Conservation (phyloP, 2,888 invertebrate genomes). For the Acleris cristana region DNA sequence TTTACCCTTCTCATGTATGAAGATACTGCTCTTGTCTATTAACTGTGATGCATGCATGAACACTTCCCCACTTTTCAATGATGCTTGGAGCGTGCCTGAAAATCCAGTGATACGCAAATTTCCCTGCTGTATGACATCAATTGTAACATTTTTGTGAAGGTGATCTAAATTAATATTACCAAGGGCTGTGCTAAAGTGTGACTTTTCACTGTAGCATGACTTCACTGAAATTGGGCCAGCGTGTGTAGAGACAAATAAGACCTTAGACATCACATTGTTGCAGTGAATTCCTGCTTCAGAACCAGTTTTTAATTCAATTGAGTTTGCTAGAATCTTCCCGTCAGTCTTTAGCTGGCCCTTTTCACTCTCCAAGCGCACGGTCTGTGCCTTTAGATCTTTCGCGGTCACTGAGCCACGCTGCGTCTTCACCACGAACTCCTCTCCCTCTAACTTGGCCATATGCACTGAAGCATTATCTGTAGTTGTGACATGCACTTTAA, state of each 20-base stretch:
- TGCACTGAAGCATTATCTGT: constrained; percentile 74
- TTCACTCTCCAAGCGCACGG: constrained; percentile 68
- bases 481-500: constrained; percentile 74
- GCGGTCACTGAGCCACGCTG: constrained; percentile 70
- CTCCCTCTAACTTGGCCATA: constrained; percentile 70
- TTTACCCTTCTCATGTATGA: constrained; percentile 80
- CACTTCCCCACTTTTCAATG: constrained; percentile 77
- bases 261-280: constrained; percentile 74
- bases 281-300: constrained; percentile 66
- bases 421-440: constrained; percentile 75
- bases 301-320: constrained; percentile 75
- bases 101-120: constrained; percentile 76
- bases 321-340: constrained; percentile 68
- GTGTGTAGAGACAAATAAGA: constrained; percentile 67
- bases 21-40: constrained; percentile 76
- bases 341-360: constrained; percentile 66
- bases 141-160: constrained; percentile 69
- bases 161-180: constrained; percentile 71
- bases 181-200: constrained; percentile 76
- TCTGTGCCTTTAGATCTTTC: constrained; percentile 69
- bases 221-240: constrained; percentile 72
- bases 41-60: constrained; percentile 75
- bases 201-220: constrained; percentile 77
- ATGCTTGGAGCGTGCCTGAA: constrained; percentile 72
- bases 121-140: constrained; percentile 77